phyloP scores from a whole-genome alignment of 2,113 vertebrate genomes.

The Apistogramma diplotaenia region DNA sequence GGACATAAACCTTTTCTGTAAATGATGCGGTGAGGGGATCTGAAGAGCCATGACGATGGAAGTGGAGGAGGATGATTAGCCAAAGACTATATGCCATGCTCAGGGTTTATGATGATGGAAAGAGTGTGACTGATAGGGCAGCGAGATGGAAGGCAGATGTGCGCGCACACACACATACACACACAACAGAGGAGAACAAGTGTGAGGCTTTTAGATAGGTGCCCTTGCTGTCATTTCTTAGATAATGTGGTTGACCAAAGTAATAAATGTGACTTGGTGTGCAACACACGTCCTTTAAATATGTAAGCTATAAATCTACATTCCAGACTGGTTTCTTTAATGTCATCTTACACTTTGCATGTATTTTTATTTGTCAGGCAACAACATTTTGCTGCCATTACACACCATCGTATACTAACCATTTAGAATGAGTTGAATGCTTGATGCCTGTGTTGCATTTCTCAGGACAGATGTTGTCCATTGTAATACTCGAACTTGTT shows the following conservation, averaged over 20 bases:
- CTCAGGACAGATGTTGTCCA: background rate
- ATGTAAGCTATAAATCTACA: background rate
- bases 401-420: background rate
- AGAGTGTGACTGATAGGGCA: slow-evolving; percentile 37
- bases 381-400: background rate
- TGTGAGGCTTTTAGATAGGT: background rate
- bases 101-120: slow-evolving; percentile 39
- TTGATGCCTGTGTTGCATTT: background rate
- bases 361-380: background rate
- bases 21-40: slow-evolving; percentile 37
- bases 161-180: background rate
- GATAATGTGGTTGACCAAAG: background rate
- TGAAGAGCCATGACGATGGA: slow-evolving; percentile 18
- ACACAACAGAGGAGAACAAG: background rate
- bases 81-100: slow-evolving; percentile 22
- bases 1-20: slow-evolving; percentile 44
- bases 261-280: background rate
- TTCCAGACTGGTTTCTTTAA: background rate
- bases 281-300: background rate
- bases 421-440: background rate
- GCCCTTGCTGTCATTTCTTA: slow-evolving; percentile 1
- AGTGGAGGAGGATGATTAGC: slow-evolving; percentile 36
- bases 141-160: slow-evolving; percentile 14
- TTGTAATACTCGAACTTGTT: background rate
- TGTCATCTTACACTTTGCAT: background rate